phyloP scores from a whole-genome alignment of 2,113 vertebrate species.

The Heterotilapia buettikoferi region DNA sequence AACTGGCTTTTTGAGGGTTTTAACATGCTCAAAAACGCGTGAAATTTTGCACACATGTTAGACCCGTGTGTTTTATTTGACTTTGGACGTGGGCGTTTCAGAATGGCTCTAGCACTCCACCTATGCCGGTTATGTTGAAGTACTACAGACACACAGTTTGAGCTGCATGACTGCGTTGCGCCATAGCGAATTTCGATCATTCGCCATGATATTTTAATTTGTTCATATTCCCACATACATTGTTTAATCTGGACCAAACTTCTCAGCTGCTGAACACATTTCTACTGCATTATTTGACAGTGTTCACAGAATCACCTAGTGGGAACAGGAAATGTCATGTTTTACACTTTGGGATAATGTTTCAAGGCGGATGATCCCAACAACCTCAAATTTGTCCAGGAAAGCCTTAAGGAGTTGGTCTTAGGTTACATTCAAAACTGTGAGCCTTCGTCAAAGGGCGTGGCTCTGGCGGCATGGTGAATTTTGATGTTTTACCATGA shows the following conservation, averaged over 20 bases:
- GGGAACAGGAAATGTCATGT: background rate
- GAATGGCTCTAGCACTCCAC: background rate
- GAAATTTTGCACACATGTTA: too few relatives aligned
- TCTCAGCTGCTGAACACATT: background rate
- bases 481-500: background rate
- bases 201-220: accelerated
- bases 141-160: background rate
- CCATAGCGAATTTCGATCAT: background rate
- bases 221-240: background rate
- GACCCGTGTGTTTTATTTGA: background rate
- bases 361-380: accelerated
- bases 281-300: background rate
- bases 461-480: background rate
- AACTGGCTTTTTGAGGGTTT: too few relatives aligned
- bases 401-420: background rate
- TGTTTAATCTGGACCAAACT: background rate
- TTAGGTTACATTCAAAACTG: background rate
- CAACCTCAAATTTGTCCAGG: background rate
- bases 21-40: too few relatives aligned
- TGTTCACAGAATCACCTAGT: background rate
- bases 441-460: background rate
- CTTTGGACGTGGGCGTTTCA: accelerated
- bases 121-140: accelerated
- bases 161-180: accelerated
- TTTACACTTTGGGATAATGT: background rate